A percentile compares a stretch with the other conserved stretches of the same genome.
These are phyloP conservation scores for Heliopora coerulea DNA, from an alignment of 92 coral and sea anemone species.

Conservation along the genomic window DNA sequence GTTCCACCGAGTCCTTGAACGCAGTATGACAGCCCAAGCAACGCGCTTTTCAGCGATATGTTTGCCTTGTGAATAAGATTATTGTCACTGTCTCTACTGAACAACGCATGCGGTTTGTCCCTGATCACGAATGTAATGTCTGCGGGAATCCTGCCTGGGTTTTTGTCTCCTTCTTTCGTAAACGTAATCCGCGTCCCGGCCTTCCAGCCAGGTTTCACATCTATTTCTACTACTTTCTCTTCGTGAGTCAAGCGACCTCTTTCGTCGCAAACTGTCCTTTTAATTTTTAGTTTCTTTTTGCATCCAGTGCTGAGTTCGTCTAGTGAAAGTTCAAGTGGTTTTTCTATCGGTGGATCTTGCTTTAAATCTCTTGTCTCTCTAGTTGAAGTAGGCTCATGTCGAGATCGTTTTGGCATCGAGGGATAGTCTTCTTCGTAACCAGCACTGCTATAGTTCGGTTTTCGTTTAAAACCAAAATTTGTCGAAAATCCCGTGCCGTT, in stretches of 20 bases:
- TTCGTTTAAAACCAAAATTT: conserved; percentile 12
- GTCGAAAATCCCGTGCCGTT: not conserved
- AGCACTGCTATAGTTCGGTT: not conserved
- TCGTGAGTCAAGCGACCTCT: conserved; percentile 44
- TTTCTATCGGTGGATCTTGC: conserved; percentile 82
- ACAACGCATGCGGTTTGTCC: conserved; percentile 86
- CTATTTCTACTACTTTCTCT: conserved; percentile 77
- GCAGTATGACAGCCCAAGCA: conserved; percentile 73
- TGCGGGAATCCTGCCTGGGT: conserved; percentile 73
- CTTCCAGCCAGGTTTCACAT: conserved; percentile 91
- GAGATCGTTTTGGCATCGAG: not conserved
- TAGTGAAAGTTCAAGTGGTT: conserved; percentile 64
- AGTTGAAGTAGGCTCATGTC: conserved; percentile 9
- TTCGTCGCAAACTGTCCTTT: conserved; percentile 60
- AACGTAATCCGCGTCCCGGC: conserved; percentile 91
- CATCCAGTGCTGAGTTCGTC: conserved; percentile 82
- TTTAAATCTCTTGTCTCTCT: conserved; percentile 50
- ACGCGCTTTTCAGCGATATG: conserved; percentile 73
- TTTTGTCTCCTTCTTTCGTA: conserved; percentile 68
- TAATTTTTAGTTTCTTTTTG: conserved; percentile 68
- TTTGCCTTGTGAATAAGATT: conserved; percentile 83
- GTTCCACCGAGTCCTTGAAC: conserved; percentile 88
- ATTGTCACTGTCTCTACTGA: conserved; percentile 86
- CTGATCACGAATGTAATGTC: conserved; percentile 79
- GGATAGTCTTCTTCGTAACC: not conserved